phyloP scores from a whole-genome alignment of 2,888 invertebrate species.

The Druceiella hillmani region DNA sequence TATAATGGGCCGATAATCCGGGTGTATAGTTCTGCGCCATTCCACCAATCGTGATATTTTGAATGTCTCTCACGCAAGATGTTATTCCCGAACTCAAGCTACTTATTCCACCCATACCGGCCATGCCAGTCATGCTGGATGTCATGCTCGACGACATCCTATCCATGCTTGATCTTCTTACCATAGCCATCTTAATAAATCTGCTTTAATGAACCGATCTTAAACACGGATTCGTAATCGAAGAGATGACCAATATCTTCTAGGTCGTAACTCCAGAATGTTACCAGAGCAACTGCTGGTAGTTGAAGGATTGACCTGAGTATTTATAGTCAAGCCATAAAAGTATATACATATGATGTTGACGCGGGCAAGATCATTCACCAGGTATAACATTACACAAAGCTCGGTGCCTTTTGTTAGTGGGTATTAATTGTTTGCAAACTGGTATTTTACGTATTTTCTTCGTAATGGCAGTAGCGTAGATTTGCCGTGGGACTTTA shows the following conservation, averaged over 20 bases:
- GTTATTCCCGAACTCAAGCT: conserved; percentile 45
- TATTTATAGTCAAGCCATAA: no score
- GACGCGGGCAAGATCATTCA: no score
- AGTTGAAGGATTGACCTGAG: no score
- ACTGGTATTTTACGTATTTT: no score
- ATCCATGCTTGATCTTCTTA: conserved; percentile 45
- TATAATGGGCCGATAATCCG: conserved; percentile 46
- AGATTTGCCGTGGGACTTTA: no score
- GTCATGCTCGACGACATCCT: conserved; percentile 51
- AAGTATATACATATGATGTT: no score
- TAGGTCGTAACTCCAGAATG: conserved; percentile 40
- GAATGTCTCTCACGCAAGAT: conserved; percentile 42
- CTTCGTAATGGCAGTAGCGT: no score
- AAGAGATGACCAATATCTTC: no score
- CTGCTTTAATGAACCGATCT: neutral
- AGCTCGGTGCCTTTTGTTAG: no score
- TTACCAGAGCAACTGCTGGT: conserved; percentile 45
- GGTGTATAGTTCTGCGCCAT: conserved; percentile 52
- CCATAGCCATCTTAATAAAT: conserved; percentile 37
- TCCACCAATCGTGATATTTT: conserved; percentile 47
- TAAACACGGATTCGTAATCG: neutral
- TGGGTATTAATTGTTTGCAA: no score
- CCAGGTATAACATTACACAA: no score
- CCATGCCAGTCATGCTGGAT: conserved; percentile 50
- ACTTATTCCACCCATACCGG: conserved; percentile 41